Conservation (phyloP, 2,797 vertebrate species). For the Glossophaga mutica region DNA sequence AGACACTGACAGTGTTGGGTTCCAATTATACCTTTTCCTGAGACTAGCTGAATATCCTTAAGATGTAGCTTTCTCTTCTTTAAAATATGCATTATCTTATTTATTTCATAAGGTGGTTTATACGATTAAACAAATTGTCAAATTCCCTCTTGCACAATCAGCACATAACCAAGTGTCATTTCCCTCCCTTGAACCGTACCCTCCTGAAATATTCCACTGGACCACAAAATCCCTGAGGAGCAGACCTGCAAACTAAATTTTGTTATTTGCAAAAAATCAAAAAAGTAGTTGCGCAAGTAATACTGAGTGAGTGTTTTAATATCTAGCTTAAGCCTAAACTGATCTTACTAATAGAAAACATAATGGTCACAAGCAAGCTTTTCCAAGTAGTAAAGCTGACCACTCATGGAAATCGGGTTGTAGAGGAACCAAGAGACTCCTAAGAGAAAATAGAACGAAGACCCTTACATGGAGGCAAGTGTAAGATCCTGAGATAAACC, state of each 20-base stretch:
- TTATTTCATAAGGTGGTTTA: background rate
- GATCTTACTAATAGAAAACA: background rate
- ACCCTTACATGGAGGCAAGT: fast-evolving
- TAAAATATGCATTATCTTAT: background rate
- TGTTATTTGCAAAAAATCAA: background rate
- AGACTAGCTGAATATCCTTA: background rate
- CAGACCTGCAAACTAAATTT: background rate
- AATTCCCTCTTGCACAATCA: background rate
- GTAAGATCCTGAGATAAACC: background rate
- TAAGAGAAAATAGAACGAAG: background rate
- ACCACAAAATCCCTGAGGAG: background rate
- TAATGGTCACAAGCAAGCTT: background rate
- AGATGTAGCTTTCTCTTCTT: background rate
- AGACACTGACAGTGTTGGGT: background rate
- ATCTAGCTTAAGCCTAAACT: background rate
- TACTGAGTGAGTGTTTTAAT: background rate
- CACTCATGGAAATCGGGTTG: background rate
- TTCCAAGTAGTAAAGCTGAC: background rate
- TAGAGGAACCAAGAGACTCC: background rate
- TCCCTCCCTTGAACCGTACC: background rate
- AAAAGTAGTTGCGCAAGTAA: background rate
- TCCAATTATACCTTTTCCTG: background rate
- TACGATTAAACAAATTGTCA: background rate
- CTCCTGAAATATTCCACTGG: background rate
- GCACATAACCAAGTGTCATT: background rate